phyloP scores from a whole-genome alignment of 37 sponge, comb jelly and placozoan species.

The Mnemiopsis leidyi region DNA sequence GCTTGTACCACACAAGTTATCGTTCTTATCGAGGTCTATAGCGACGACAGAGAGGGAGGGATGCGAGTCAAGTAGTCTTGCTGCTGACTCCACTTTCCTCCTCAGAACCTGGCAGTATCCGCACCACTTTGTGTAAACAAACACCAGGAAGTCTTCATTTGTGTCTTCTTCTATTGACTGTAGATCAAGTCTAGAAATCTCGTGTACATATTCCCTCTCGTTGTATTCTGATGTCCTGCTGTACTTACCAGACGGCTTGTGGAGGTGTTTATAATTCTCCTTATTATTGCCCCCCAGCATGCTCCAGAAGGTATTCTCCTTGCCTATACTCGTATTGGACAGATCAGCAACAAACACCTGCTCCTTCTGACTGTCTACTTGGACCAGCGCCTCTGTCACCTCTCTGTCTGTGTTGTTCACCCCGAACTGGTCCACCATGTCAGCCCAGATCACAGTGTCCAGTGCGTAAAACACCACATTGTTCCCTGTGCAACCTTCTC shows the following conservation, averaged over 20 bases:
- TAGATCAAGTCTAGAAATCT: background rate
- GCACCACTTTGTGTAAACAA: slow-evolving; percentile 34
- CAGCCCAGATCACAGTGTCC: background rate
- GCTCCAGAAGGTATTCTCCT: background rate
- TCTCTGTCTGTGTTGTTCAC: background rate
- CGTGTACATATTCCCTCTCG: background rate
- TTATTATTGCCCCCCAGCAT: background rate
- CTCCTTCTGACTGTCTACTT: background rate
- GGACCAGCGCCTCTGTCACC: background rate
- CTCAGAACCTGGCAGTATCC: background rate
- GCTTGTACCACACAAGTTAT: background rate
- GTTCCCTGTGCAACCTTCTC: background rate
- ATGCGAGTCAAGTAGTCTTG: background rate
- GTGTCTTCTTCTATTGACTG: background rate
- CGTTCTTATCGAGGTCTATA: background rate
- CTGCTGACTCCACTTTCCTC: background rate
- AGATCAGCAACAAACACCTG: background rate
- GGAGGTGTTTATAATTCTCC: background rate
- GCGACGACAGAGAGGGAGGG: background rate
- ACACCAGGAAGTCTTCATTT: background rate
- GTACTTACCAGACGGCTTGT: background rate
- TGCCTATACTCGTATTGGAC: background rate
- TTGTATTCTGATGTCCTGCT: too few species aligned
- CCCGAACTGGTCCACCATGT: background rate
- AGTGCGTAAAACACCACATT: slow-evolving; percentile 26